Percentiles rank a stretch among this genome's conserved stretches.
phyloP scores from a whole-genome alignment of 2,888 invertebrate genomes.

The Euplagia quadripunctaria region DNA sequence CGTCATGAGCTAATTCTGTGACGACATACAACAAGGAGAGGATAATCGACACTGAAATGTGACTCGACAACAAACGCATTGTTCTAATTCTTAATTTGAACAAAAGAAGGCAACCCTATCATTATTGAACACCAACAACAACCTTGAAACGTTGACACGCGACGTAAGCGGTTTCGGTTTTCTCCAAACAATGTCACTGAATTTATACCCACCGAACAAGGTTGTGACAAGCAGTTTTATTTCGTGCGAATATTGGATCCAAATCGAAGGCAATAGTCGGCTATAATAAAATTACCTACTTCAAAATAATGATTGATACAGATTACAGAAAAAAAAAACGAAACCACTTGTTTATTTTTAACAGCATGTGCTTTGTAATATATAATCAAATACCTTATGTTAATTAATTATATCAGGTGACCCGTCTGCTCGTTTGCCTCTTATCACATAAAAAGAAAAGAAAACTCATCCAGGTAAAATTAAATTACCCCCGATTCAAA shows the following conservation, averaged over 20 bases:
- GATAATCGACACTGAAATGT: background rate
- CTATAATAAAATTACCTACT: background rate
- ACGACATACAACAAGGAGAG: background rate
- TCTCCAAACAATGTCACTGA: slow-evolving; percentile 38
- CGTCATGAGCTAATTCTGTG: too few relatives aligned
- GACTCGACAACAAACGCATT: background rate
- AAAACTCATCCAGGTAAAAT: too few relatives aligned
- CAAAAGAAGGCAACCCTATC: slow-evolving; percentile 4
- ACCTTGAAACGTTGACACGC: slow-evolving; percentile 47
- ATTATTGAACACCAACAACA: slow-evolving; percentile 12
- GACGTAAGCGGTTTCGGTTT: slow-evolving; percentile 29
- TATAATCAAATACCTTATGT: too few relatives aligned
- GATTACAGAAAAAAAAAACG: too few relatives aligned
- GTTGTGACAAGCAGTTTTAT: slow-evolving; percentile 26
- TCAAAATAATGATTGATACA: background rate
- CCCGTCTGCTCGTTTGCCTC: too few relatives aligned
- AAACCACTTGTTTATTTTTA: too few relatives aligned
- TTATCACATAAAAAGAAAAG: too few relatives aligned
- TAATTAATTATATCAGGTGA: too few relatives aligned
- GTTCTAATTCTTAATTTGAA: slow-evolving; percentile 4
- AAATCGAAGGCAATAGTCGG: background rate
- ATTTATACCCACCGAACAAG: slow-evolving; percentile 34
- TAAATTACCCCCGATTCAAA: too few relatives aligned
- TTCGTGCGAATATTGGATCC: slow-evolving; percentile 12
- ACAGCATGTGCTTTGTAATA: too few relatives aligned